Evolutionary conservation across 2,797 vertebrate genomes (phyloP).

Genomic region (Callimico goeldii): DNA sequence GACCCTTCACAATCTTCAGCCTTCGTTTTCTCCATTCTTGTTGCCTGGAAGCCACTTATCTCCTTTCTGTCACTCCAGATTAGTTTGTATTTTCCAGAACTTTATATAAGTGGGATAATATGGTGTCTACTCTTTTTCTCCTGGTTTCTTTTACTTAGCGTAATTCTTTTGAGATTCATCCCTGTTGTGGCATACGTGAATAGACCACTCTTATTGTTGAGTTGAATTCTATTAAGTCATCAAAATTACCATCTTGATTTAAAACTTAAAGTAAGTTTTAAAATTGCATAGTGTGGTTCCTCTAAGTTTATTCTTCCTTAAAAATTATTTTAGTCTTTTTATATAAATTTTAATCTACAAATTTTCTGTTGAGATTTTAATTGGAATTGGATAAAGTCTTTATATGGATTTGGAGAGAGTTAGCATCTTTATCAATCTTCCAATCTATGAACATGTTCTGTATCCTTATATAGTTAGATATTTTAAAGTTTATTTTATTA

Average conservation of each 20-base stretch:
- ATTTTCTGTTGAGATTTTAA: not conserved
- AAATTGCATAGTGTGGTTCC: not conserved
- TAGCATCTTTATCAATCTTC: not conserved
- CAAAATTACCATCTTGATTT: not conserved
- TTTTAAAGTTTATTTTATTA: not conserved
- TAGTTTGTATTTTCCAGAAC: not conserved
- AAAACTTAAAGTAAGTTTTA: not conserved
- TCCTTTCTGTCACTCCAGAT: not conserved
- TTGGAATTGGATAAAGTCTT: not conserved
- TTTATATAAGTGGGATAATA: not conserved
- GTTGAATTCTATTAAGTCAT: not conserved
- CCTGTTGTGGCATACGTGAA: not conserved
- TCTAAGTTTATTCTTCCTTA: not conserved
- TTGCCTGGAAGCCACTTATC: accelerated
- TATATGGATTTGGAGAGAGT: not conserved
- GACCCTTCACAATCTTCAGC: not conserved
- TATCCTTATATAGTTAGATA: not conserved
- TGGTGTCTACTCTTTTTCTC: not conserved
- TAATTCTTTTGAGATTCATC: not conserved
- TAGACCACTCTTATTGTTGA: not conserved
- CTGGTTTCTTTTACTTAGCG: not conserved
- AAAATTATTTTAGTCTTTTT: not conserved
- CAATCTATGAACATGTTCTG: not conserved
- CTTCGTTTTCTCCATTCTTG: not conserved
- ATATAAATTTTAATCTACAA: not conserved